Base-by-base conservation (phyloP, 1,140 invertebrate species). In the Polyergus mexicanus region DNA sequence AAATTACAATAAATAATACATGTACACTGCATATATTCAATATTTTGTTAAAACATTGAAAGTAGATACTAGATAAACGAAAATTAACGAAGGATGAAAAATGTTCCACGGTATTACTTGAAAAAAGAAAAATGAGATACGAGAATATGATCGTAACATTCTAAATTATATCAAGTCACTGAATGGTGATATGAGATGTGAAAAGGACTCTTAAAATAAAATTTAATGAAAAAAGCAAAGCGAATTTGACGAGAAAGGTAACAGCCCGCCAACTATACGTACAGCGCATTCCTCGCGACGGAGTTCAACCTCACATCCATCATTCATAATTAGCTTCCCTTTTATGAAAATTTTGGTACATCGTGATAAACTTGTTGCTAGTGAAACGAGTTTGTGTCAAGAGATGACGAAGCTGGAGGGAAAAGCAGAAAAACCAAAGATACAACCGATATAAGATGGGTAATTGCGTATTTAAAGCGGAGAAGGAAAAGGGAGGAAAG, bases 361-460 rank as follows among this genome's bases (percentile, higher is more conserved):
- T 3, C 25, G 58, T 83, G 47, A 83, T 83, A 56, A 72, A 83
- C 68, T 72, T 74, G 78, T 83, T 83, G 68, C 68, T 60, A 38
- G 78, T 13, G 54, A 60, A 74, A 60, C 56, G 11, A n/a, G 60
- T 72, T 72, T 72, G 41, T 10, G 68, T 44, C 32, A 32, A 16
- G 13, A 69, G 65, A 28, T 28, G 19, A 25, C 38, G 16, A 7
- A 51, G 60, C n/a, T 35, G 56, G n/a, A 4, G 28, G 28, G 81
- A 76, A 76, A 77, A n/a, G 56, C 6, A 28, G 38, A 83, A 74
- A 83, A 74, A 83, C 51, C 38, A 62, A 47, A 38, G 38, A 35
- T 72, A 32, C 3, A 32, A 32, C 56, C 32, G 22, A 72, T 25
- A 19, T 83, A 75, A 60, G 22, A 35, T 25, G 13, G 28, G 28